Evolutionary conservation across 1,140 invertebrate species (phyloP).

Genomic region (Camponotus pennsylvanicus): DNA sequence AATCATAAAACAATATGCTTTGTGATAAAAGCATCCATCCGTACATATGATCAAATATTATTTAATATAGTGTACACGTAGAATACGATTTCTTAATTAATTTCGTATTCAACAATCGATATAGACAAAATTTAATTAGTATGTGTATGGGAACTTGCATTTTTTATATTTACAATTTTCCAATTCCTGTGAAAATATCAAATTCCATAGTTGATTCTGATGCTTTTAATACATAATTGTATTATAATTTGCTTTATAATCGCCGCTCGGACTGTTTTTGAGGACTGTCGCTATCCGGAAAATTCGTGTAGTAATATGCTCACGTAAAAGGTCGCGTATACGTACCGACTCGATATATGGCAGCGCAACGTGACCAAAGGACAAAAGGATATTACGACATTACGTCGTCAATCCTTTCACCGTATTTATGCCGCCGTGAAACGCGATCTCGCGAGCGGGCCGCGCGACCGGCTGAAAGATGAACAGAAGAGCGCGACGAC

Average conservation of each 20-base stretch:
- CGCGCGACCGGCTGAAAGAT: conserved; percentile 61
- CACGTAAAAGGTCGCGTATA: background rate
- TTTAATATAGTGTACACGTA: background rate
- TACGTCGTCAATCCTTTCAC: conserved; percentile 63
- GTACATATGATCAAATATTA: background rate
- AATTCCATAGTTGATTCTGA: background rate
- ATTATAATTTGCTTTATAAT: background rate
- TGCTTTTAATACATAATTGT: background rate
- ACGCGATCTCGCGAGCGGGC: conserved; percentile 61
- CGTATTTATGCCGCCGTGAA: conserved; percentile 70
- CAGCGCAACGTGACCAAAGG: background rate
- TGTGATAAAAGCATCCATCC: conserved; percentile 18
- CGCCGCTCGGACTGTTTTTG: background rate
- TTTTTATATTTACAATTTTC: background rate
- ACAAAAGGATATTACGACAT: conserved; percentile 31
- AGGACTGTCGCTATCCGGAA: background rate
- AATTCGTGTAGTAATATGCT: background rate
- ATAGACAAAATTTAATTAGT: background rate
- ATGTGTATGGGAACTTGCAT: background rate
- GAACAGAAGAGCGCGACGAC: conserved; percentile 47
- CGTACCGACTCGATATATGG: background rate
- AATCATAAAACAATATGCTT: conserved; percentile 28
- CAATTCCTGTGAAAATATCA: background rate
- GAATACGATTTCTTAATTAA: conserved; percentile 11
- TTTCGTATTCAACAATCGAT: background rate